These are phyloP conservation scores for Spicauda simplicius DNA, from an alignment of 2,888 invertebrate genomes.

Conservation along the genomic window DNA sequence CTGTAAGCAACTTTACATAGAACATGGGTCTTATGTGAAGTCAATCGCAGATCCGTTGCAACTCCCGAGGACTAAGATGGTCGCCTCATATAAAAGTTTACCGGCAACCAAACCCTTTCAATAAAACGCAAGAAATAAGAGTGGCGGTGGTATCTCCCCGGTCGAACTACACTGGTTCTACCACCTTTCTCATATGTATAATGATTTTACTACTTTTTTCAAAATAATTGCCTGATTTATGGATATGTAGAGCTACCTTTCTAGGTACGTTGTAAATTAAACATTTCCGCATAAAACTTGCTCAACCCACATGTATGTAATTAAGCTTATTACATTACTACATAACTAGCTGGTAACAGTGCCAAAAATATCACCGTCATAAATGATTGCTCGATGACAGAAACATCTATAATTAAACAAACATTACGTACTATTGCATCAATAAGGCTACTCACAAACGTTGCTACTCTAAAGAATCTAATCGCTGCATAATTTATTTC, in stretches of 20 bases:
- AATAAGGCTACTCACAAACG: background rate
- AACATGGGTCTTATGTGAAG: too few relatives aligned
- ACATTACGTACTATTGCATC: background rate
- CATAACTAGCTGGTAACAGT: conserved; percentile 3
- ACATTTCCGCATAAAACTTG: conserved; percentile 6
- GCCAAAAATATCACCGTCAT: conserved; percentile 14
- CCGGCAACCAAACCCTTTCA: too few relatives aligned
- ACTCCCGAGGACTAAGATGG: too few relatives aligned
- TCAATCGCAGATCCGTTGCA: too few relatives aligned
- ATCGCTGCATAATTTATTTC: background rate
- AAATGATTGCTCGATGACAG: conserved; percentile 18
- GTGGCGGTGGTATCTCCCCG: too few relatives aligned
- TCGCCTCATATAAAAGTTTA: too few relatives aligned
- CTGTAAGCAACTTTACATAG: too few relatives aligned
- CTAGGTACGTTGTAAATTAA: background rate
- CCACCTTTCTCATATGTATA: background rate
- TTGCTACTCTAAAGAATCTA: background rate
- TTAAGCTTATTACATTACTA: conserved; percentile 2
- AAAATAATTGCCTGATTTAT: too few relatives aligned
- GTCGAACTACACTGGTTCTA: too few relatives aligned
- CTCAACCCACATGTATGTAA: background rate
- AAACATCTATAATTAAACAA: conserved; percentile 14
- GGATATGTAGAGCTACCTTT: too few relatives aligned
- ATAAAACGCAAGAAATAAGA: too few relatives aligned
- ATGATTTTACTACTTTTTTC: background rate